Conservation (phyloP, 2,797 vertebrate species). For the Syndactyla subalaris region DNA sequence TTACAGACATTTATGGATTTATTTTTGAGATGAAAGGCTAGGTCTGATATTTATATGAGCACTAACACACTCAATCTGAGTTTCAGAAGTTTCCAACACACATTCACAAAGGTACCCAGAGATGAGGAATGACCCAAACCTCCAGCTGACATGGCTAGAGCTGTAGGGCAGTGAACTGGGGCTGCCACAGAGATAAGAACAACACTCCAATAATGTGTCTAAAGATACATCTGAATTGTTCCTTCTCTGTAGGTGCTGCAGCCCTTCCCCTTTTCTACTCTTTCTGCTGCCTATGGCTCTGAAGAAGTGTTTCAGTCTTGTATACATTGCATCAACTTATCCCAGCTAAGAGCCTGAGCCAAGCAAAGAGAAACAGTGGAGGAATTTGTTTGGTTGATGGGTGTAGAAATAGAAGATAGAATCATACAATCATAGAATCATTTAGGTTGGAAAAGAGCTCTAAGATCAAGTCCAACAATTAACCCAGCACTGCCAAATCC, state of each 20-base stretch:
- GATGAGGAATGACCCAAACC: not conserved
- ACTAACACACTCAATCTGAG: fast-evolving
- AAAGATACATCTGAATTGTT: not conserved
- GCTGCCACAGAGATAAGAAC: not conserved
- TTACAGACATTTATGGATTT: not conserved
- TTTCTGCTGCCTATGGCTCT: not conserved
- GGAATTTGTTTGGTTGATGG: not conserved
- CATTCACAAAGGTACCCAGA: not conserved
- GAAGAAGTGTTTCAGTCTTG: not conserved
- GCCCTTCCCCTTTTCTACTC: not conserved
- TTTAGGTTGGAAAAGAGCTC: not conserved
- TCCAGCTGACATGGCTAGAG: not conserved
- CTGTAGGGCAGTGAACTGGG: not conserved
- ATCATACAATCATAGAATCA: not conserved
- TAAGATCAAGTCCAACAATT: not conserved
- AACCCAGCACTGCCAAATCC: not conserved
- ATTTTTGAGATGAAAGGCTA: not conserved
- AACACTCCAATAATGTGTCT: not conserved
- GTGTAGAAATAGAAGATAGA: not conserved
- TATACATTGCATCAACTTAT: not conserved
- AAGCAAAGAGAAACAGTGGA: not conserved
- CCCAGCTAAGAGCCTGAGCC: not conserved
- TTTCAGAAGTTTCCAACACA: not conserved
- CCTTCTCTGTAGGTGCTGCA: not conserved
- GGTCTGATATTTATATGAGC: not conserved